Percentiles rank a stretch among this genome's conserved stretches.
Conservation (phyloP, 2,888 invertebrate species). For the Reticulitermes lucifugus region DNA sequence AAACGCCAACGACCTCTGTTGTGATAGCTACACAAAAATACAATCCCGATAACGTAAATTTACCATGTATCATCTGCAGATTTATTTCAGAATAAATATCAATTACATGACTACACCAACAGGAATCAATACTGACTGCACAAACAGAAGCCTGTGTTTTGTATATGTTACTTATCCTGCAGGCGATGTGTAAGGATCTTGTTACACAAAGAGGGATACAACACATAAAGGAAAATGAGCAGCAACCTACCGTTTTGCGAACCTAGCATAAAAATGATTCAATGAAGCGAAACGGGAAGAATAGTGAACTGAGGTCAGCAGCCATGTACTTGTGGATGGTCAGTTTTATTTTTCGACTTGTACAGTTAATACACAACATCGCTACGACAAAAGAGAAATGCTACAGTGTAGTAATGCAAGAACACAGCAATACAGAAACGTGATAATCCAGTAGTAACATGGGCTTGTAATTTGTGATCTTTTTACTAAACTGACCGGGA, state of each 20-base stretch:
- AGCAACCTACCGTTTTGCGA: background rate
- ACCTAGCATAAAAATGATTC: background rate
- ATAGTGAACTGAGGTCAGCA: background rate
- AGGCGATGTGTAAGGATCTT: background rate
- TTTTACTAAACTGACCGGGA: no score
- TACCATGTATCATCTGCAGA: background rate
- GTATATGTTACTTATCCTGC: background rate
- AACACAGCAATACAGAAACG: no score
- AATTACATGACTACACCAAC: background rate
- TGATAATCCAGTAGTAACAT: no score
- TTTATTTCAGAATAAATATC: constrained; percentile 3
- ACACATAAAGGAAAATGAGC: background rate
- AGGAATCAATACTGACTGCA: background rate
- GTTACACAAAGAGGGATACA: background rate
- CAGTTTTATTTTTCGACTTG: background rate
- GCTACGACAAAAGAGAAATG: no score
- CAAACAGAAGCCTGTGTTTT: background rate
- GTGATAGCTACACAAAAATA: background rate
- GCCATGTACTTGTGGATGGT: background rate
- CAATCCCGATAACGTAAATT: background rate
- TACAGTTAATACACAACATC: background rate
- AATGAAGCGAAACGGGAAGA: background rate
- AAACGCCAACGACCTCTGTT: background rate
- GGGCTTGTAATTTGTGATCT: no score
- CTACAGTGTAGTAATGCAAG: no score